Conservation (phyloP, 2,113 vertebrate genomes). For the Menura novaehollandiae region DNA sequence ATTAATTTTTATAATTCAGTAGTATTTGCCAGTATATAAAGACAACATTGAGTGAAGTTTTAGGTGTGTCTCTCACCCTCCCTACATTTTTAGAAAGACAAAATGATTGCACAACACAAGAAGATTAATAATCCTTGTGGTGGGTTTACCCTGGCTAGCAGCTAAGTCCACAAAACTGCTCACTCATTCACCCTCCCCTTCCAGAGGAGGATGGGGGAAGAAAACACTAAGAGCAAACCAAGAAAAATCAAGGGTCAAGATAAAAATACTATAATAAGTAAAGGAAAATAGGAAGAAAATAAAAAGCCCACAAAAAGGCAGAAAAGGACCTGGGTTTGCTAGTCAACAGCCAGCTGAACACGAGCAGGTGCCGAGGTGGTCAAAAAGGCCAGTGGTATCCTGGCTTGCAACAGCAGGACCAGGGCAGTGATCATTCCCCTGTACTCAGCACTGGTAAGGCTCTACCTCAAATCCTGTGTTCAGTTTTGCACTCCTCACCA, state of each 20-base stretch:
- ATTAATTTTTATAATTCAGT: not conserved
- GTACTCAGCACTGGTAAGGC: not conserved
- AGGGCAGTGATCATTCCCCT: not conserved
- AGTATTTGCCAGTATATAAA: not conserved
- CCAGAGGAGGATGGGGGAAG: not conserved
- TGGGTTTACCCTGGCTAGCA: not conserved
- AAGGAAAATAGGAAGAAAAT: not conserved
- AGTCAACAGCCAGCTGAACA: not conserved
- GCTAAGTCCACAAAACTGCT: not conserved
- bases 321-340: not conserved
- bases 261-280: not conserved
- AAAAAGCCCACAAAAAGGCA: not conserved
- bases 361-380: not conserved
- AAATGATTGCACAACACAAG: not conserved
- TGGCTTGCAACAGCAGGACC: not conserved
- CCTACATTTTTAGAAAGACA: not conserved
- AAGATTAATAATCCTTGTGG: not conserved
- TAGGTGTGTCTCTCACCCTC: not conserved
- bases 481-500: not conserved
- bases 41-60: not conserved
- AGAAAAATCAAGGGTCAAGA: not conserved
- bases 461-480: accelerated
- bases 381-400: not conserved
- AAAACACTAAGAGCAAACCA: not conserved
- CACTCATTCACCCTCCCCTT: too few relatives aligned